A percentile compares a stretch with the other conserved stretches of the same genome.
phyloP scores from a whole-genome alignment of 2,113 vertebrate genomes.

The Cygnus atratus region DNA sequence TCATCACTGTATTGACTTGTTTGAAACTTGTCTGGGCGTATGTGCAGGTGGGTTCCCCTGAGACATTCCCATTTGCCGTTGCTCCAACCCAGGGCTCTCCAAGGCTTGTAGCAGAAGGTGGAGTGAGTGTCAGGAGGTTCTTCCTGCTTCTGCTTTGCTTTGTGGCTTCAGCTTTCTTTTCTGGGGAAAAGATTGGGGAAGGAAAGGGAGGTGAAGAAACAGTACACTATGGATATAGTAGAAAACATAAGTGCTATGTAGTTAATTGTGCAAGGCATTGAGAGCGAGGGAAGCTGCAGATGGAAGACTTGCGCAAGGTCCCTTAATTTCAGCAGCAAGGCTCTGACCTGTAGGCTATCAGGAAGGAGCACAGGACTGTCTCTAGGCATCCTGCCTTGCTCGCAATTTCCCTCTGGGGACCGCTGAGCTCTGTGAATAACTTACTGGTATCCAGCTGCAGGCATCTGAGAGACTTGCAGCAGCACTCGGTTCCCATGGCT shows the following conservation, averaged over 20 bases:
- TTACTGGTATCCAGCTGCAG: neutral
- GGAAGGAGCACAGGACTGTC: neutral
- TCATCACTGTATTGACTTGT: fast-evolving
- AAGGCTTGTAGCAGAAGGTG: too few relatives aligned
- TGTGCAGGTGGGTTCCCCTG: neutral
- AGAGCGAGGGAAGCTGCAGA: neutral
- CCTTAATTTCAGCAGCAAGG: neutral
- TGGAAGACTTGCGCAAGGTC: neutral
- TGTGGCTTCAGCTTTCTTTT: neutral
- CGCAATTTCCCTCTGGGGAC: fast-evolving
- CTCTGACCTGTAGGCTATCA: fast-evolving
- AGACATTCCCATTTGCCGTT: fast-evolving
- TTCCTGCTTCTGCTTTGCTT: neutral
- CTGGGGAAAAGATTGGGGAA: neutral
- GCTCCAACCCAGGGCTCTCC: neutral
- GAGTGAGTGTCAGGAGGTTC: neutral
- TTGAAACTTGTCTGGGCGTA: neutral
- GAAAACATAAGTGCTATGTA: neutral
- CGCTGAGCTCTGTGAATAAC: neutral
- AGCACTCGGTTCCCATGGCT: neutral
- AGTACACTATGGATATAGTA: neutral
- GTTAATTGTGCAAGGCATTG: neutral
- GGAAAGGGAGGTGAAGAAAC: neutral
- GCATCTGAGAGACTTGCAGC: neutral
- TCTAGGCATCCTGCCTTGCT: neutral